Percentiles rank a stretch among this genome's conserved stretches.
Conservation (phyloP, 2,888 invertebrate genomes). For the Nomada lathburiana region DNA sequence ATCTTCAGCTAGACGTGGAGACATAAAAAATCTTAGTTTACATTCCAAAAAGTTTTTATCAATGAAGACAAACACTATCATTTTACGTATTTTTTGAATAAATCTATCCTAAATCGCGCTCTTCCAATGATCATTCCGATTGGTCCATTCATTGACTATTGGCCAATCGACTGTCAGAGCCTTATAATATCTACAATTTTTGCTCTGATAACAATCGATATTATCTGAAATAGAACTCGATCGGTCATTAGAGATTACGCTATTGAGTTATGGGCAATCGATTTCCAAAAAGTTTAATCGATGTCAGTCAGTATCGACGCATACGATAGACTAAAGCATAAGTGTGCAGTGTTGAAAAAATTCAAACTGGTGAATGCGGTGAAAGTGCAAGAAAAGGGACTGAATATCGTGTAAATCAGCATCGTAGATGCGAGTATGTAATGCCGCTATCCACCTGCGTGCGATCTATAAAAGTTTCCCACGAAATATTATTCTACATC, state of each 20-base stretch:
- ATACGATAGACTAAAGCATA: background rate
- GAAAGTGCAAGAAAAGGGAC: constrained; percentile 35
- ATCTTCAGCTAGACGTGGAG: constrained; percentile 31
- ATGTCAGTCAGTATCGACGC: background rate
- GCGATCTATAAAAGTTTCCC: constrained; percentile 30
- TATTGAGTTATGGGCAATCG: background rate
- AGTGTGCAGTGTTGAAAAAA: background rate
- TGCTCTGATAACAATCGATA: constrained; percentile 4
- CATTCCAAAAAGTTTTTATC: background rate
- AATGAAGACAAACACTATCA: background rate
- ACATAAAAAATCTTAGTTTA: constrained; percentile 7
- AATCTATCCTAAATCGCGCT: constrained; percentile 55
- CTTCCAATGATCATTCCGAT: constrained; percentile 40
- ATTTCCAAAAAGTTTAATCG: background rate
- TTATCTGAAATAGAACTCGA: background rate
- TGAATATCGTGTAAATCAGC: constrained; percentile 24
- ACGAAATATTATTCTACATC: constrained; percentile 4
- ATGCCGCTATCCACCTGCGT: constrained; percentile 5
- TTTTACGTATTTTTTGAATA: constrained; percentile 39
- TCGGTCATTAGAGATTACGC: background rate
- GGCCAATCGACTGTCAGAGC: constrained; percentile 30
- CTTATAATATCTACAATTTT: constrained; percentile 15
- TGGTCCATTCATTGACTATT: constrained; percentile 38
- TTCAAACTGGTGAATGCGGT: constrained; percentile 21
- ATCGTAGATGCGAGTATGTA: background rate